Percentiles rank a stretch among this genome's conserved stretches.
Evolutionary conservation across 2,797 vertebrate genomes (phyloP).

Genomic region (Sebastes flavidus): DNA sequence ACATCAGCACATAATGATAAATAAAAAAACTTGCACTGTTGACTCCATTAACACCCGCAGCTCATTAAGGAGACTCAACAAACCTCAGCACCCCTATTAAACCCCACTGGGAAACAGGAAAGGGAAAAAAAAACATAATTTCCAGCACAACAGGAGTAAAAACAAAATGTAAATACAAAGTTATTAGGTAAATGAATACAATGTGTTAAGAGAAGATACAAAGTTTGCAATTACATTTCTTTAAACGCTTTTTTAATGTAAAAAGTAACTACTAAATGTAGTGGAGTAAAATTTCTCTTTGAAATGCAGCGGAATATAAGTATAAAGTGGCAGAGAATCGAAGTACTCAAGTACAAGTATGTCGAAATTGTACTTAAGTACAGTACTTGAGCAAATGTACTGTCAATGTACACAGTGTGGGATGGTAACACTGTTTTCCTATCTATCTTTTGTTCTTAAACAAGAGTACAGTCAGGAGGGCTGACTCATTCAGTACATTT

Average conservation of each 20-base stretch:
- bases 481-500: constrained; percentile 6
- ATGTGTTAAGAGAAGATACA: not conserved
- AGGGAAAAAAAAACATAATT: not conserved
- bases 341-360: not conserved
- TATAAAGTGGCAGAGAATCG: not conserved
- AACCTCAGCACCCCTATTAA: constrained; percentile 17
- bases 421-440: not conserved
- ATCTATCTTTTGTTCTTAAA: not conserved
- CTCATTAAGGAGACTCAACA: constrained; percentile 53
- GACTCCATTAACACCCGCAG: constrained; percentile 45
- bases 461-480: not conserved
- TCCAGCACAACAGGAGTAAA: constrained; percentile 5
- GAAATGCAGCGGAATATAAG: not conserved
- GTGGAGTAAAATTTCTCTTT: not conserved
- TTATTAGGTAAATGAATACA: constrained; percentile 5
- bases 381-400: not conserved
- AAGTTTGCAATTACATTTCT: constrained; percentile 12
- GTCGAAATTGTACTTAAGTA: not conserved
- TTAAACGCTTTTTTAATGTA: not conserved
- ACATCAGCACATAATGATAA: constrained; percentile 34
- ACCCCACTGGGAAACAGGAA: constrained; percentile 15
- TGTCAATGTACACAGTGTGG: not conserved
- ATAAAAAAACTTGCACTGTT: constrained; percentile 24
- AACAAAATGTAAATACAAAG: constrained; percentile 31
- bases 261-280: not conserved